Evolutionary conservation across 2,113 vertebrate species (phyloP).

Genomic region (Zapus hudsonius): DNA sequence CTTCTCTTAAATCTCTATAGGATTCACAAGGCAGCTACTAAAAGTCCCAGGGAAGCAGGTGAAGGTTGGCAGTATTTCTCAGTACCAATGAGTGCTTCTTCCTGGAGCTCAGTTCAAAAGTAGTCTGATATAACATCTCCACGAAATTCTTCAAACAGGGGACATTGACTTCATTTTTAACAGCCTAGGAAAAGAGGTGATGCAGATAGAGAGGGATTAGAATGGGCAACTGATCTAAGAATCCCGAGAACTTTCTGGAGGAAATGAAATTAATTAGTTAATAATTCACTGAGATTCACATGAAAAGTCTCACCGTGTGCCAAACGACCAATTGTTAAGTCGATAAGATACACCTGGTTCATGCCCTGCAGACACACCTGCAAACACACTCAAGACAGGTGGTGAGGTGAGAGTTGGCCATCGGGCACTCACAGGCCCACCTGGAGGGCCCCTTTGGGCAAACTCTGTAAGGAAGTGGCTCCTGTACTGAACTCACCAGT

Average conservation of each 20-base stretch:
- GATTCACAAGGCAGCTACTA: constrained; percentile 47
- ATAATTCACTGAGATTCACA: constrained; percentile 14
- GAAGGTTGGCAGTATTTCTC: constrained; percentile 78
- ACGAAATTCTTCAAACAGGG: constrained; percentile 99
- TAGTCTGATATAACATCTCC: constrained; percentile 99
- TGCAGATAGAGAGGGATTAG: constrained; percentile 43
- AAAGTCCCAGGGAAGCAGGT: constrained; percentile 26
- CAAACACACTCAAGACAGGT: background rate
- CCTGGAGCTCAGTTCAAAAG: constrained; percentile 98
- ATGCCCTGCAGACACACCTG: background rate
- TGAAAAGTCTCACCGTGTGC: background rate
- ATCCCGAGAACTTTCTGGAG: background rate
- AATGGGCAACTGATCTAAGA: background rate
- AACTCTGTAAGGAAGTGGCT: background rate
- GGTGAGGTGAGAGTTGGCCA: background rate
- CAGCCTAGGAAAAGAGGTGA: constrained; percentile 89
- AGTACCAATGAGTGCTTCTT: constrained; percentile 99
- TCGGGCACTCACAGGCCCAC: background rate
- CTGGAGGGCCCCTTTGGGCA: background rate
- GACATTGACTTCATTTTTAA: constrained; percentile 99
- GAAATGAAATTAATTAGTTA: constrained; percentile 40
- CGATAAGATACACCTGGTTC: background rate
- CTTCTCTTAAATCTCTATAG: constrained; percentile 42
- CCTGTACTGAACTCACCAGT: background rate
- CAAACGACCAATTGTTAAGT: background rate